Evolutionary conservation across 1,140 invertebrate genomes (phyloP).

Genomic region (Drosophila sulfurigaster): DNA sequence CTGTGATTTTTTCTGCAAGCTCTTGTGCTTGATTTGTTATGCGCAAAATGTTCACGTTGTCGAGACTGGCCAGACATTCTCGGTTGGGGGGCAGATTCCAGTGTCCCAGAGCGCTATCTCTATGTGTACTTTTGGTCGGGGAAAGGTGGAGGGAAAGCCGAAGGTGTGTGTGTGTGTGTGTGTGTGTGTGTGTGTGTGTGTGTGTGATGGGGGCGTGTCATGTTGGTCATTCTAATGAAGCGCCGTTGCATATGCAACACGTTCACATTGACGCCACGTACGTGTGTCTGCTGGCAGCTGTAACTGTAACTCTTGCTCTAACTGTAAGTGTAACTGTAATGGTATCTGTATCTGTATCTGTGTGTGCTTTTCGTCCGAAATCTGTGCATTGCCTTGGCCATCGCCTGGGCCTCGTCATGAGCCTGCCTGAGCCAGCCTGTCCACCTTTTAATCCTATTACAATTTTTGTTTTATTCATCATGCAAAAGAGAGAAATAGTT

Average conservation of each 20-base stretch:
- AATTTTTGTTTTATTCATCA: slow-evolving; percentile 83
- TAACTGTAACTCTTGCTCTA: slow-evolving; percentile 12
- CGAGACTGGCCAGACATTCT: slow-evolving; percentile 65
- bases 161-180: neutral
- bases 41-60: slow-evolving; percentile 80
- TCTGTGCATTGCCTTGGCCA: slow-evolving; percentile 53
- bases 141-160: neutral
- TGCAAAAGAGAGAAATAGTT: neutral
- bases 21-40: slow-evolving; percentile 79
- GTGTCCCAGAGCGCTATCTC: slow-evolving; percentile 4
- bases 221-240: slow-evolving; percentile 80
- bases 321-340: neutral
- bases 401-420: slow-evolving; percentile 33
- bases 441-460: slow-evolving; percentile 82
- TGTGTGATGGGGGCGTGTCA: slow-evolving; percentile 47
- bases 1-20: slow-evolving; percentile 74
- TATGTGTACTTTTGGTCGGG: neutral
- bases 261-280: slow-evolving; percentile 67
- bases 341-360: slow-evolving; percentile 25
- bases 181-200: neutral
- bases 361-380: slow-evolving; percentile 43
- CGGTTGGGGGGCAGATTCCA: slow-evolving; percentile 1
- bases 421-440: slow-evolving; percentile 61
- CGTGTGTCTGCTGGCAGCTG: slow-evolving; percentile 33
- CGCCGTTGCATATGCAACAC: slow-evolving; percentile 79